Conservation (phyloP, 1,140 invertebrate species). For the Acromyrmex echinatior region DNA sequence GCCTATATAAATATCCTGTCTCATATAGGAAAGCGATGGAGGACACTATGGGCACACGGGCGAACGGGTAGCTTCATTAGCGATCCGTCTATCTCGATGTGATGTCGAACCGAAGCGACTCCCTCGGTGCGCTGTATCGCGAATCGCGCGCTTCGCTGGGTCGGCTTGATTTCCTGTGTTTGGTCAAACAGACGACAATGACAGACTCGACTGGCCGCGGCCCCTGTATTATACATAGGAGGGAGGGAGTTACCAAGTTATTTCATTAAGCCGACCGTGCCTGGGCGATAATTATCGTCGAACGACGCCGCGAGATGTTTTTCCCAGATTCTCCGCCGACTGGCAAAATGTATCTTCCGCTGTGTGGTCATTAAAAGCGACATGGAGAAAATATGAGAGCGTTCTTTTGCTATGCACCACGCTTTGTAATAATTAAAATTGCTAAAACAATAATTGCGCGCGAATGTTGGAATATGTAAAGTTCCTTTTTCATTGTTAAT, state of each 20-base stretch:
- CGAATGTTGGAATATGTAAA: background rate
- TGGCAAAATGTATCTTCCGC: constrained; percentile 51
- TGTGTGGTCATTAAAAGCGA: constrained; percentile 25
- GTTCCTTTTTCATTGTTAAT: background rate
- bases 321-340: constrained; percentile 56
- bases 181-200: constrained; percentile 78
- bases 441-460: background rate
- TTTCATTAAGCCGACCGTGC: constrained; percentile 71
- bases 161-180: constrained; percentile 77
- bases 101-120: constrained; percentile 65
- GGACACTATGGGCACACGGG: background rate
- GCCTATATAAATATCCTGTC: constrained; percentile 45
- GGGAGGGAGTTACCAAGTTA: constrained; percentile 71
- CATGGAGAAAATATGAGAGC: constrained; percentile 34
- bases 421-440: constrained; percentile 6
- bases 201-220: constrained; percentile 65
- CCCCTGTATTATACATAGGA: constrained; percentile 47
- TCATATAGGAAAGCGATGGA: constrained; percentile 30
- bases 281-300: constrained; percentile 71
- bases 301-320: constrained; percentile 43
- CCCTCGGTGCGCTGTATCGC: constrained; percentile 64
- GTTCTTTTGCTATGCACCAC: background rate
- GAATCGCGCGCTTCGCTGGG: constrained; percentile 69
- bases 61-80: constrained; percentile 76
- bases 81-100: constrained; percentile 70